Evolutionary conservation across 2,797 vertebrate genomes (phyloP).

Genomic region (Sebastes itinus): DNA sequence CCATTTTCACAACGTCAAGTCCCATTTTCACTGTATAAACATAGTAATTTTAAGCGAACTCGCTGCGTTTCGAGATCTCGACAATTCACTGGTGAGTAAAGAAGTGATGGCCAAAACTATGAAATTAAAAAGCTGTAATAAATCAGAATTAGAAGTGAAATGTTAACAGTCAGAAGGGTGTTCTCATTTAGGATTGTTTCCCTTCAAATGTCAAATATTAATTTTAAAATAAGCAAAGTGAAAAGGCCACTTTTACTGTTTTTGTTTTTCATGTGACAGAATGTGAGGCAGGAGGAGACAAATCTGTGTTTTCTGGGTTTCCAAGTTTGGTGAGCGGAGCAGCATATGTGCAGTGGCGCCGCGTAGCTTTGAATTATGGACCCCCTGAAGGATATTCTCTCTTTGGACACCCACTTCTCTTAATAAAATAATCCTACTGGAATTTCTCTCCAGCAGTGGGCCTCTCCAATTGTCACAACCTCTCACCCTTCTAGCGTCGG

Average conservation of each 20-base stretch:
- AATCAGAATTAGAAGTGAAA: not conserved
- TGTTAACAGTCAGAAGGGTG: not conserved
- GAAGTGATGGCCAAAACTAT: not conserved
- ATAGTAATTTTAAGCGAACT: not conserved
- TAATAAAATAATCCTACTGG: conserved; percentile 67
- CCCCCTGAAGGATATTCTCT: conserved; percentile 20
- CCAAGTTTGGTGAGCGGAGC: not conserved
- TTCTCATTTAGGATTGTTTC: not conserved
- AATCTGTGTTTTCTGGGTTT: not conserved
- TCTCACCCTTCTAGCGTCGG: conserved; percentile 50
- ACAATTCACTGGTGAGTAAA: not conserved
- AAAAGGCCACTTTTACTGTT: not conserved
- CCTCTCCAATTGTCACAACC: conserved; percentile 54
- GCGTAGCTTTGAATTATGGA: conserved; percentile 32
- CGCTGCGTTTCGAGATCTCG: not conserved
- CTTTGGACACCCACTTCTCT: conserved; percentile 47
- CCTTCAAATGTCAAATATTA: not conserved
- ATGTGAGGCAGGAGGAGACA: conserved; percentile 8
- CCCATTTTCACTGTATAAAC: too few relatives aligned
- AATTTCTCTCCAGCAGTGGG: conserved; percentile 53
- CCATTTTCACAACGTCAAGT: too few relatives aligned
- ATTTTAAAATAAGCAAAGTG: not conserved
- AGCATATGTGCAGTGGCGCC: conserved; percentile 15
- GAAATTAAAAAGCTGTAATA: not conserved
- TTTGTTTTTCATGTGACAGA: not conserved